Evolutionary conservation across 2,888 invertebrate species (phyloP), one percentile per base, ranked within the genome.

Genomic region (Yponomeuta cagnagella): DNA sequence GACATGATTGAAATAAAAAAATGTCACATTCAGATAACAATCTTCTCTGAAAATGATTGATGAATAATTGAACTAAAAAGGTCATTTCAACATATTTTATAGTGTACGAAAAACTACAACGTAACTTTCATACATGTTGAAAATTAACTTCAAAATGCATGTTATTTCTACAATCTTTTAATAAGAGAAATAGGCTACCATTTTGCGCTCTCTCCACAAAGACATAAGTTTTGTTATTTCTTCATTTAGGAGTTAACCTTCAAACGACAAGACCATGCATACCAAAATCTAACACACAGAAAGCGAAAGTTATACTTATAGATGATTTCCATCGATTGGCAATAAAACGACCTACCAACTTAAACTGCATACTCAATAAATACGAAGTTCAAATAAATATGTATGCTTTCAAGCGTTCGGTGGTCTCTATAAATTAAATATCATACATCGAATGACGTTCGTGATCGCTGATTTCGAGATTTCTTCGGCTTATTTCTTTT

Each of bases 401-500:
- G 10, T 31, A 48, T n/a, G 52, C 48, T 8, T 68, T 68, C 5
- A 58, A 58, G 52, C 15, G 12, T 58, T 23, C 52, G 12, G 15
- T 58, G 4, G 52, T 15, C 52, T 10, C 52, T 58, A 58, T 58
- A 58, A 58, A 15, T 30, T 31, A 58, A 63, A 87, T 87, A 87
- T 89, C 88, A 85, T 90, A 90, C 90, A 87, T 88, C 86, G 86
- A 79, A 58, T 58, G 81, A 80, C 80, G 82, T 82, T 86, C 86
- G 87, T 48, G 79, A 58, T 58, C 52, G 52, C 52, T 58, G 52
- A 15, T 58, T 58, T 58, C 52, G 52, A 2, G 12, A 15, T 15
- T 58, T 58, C 52, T 6, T 6, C 52, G 15, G 15, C 52, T 71
- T 73, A 85, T 82, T 88, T 89, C 87, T 89, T 91, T 88, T 85